phyloP scores from a whole-genome alignment of 2,888 invertebrate species.

The Lepeophtheirus nordmannii region DNA sequence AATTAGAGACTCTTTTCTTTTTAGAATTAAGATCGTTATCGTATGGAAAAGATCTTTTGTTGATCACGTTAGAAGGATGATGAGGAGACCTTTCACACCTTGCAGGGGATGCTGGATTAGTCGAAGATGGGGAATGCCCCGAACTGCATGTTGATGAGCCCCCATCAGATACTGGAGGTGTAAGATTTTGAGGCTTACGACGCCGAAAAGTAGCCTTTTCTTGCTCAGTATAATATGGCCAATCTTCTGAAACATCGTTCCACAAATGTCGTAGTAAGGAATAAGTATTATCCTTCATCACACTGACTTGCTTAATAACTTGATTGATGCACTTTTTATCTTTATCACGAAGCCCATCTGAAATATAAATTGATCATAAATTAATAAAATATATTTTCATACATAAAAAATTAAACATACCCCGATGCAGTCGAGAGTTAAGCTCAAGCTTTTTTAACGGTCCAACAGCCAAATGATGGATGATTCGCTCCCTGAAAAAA shows the following conservation, averaged over 20 bases:
- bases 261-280: constrained; percentile 69
- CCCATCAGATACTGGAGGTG: constrained; percentile 69
- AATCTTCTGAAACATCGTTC: constrained; percentile 83
- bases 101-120: constrained; percentile 46
- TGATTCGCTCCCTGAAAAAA: constrained; percentile 68
- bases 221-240: constrained; percentile 83
- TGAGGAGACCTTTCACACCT: constrained; percentile 30
- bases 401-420: constrained; percentile 39
- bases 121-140: constrained; percentile 32
- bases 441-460: constrained; percentile 87
- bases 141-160: constrained; percentile 57
- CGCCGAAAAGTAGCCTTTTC: constrained; percentile 24
- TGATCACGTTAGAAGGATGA: background rate
- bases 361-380: constrained; percentile 31
- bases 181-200: constrained; percentile 48
- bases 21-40: constrained; percentile 44
- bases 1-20: constrained; percentile 73
- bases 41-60: constrained; percentile 36
- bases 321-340: constrained; percentile 59
- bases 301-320: constrained; percentile 63
- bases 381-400: background rate
- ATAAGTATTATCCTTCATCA: constrained; percentile 72
- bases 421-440: constrained; percentile 54
- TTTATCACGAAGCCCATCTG: constrained; percentile 73
- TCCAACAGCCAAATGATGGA: constrained; percentile 79